These are phyloP conservation scores for Ciconia nigra DNA, from an alignment of 2,797 vertebrate genomes.

Conservation along the genomic window DNA sequence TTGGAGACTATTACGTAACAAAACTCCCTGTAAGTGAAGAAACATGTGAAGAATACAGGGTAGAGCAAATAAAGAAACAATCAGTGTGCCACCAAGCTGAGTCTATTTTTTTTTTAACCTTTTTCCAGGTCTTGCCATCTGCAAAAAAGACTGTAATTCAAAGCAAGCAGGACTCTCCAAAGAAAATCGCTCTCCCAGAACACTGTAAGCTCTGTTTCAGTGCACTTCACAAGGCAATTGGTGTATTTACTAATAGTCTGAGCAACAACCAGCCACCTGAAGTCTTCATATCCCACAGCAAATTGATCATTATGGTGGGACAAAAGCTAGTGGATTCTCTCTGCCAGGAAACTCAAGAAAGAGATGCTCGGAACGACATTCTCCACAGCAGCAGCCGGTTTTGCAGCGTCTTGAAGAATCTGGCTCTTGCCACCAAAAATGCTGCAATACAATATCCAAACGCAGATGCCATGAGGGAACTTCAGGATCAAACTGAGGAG, in stretches of 20 bases:
- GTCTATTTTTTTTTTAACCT: neutral
- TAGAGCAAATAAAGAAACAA: neutral
- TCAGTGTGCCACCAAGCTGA: neutral
- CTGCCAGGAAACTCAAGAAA: conserved; percentile 80
- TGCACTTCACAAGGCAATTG: conserved; percentile 88
- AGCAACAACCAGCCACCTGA: conserved; percentile 82
- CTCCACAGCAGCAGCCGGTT: conserved; percentile 84
- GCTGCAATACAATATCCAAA: conserved; percentile 84
- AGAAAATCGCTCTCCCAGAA: conserved; percentile 71
- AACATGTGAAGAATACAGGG: neutral
- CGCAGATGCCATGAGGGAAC: conserved; percentile 70
- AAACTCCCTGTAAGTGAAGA: neutral
- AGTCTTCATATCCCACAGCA: conserved; percentile 89
- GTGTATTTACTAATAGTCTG: conserved; percentile 78
- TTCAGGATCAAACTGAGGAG: conserved; percentile 75
- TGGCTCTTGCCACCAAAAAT: conserved; percentile 90
- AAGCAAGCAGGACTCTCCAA: neutral
- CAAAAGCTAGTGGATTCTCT: conserved; percentile 90
- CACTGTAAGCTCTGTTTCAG: conserved; percentile 90
- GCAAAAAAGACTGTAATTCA: neutral
- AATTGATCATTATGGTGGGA: conserved; percentile 93
- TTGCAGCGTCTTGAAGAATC: conserved; percentile 87
- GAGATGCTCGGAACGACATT: conserved; percentile 73
- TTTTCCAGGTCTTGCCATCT: conserved; percentile 19
- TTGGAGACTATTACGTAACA: neutral